Percentiles rank a stretch among this genome's conserved stretches.
These are phyloP conservation scores for Linepithema humile DNA, from an alignment of 1,140 invertebrate species.

Conservation along the genomic window DNA sequence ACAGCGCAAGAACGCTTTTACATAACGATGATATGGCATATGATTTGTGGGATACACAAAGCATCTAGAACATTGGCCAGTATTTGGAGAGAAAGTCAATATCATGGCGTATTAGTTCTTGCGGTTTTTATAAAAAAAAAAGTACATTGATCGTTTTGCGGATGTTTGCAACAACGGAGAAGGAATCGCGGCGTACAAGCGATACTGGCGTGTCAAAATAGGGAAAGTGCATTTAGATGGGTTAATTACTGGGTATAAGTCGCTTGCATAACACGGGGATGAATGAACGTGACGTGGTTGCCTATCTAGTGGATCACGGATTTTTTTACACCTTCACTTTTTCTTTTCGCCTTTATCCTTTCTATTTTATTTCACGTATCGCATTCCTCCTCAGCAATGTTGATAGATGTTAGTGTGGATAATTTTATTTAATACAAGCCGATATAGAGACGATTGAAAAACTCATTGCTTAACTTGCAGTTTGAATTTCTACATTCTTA, in stretches of 20 bases:
- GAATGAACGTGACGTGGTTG: slow-evolving; percentile 40
- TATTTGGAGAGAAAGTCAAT: slow-evolving; percentile 12
- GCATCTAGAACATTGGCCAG: neutral
- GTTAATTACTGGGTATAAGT: slow-evolving; percentile 30
- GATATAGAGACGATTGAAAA: slow-evolving; percentile 27
- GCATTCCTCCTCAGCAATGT: neutral
- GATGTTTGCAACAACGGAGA: neutral
- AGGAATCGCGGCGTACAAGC: neutral
- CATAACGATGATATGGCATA: neutral
- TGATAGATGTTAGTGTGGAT: neutral
- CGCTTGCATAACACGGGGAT: slow-evolving; percentile 35
- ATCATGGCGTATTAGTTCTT: slow-evolving; percentile 11
- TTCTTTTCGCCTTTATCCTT: slow-evolving; percentile 6
- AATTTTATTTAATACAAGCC: slow-evolving; percentile 18
- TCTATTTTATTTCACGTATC: neutral
- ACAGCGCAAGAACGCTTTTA: slow-evolving; percentile 6
- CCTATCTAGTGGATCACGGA: slow-evolving; percentile 13
- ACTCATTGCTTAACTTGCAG: slow-evolving; percentile 19
- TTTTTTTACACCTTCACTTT: neutral
- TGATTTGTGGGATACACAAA: neutral
- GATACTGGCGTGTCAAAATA: slow-evolving; percentile 47
- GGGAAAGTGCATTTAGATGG: slow-evolving; percentile 38
- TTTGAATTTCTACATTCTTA: slow-evolving; percentile 32
- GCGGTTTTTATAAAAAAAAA: neutral
- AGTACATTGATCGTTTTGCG: slow-evolving; percentile 17